phyloP scores from a whole-genome alignment of 2,888 invertebrate species.

The Scaptodrosophila latifasciaeformis region DNA sequence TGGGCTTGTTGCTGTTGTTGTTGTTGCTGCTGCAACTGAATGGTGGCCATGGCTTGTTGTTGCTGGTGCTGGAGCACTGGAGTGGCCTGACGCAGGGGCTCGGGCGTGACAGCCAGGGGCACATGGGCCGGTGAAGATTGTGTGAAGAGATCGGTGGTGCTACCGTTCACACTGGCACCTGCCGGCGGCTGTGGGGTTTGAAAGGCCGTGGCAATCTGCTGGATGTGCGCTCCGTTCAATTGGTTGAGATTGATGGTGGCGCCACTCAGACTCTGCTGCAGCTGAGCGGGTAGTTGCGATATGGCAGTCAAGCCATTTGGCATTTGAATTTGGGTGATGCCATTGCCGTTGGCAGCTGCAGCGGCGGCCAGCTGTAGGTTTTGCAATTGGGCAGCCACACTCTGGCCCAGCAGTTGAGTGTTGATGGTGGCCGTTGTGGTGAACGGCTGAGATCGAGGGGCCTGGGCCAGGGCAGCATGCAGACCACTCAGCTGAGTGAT shows the following conservation, averaged over 20 bases:
- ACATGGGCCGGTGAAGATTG: slow-evolving; percentile 69
- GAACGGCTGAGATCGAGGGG: slow-evolving; percentile 74
- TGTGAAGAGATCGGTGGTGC: slow-evolving; percentile 49
- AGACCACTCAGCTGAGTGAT: slow-evolving; percentile 72
- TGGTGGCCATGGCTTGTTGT: slow-evolving; percentile 61
- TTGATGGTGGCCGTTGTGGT: slow-evolving; percentile 72
- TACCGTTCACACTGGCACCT: slow-evolving; percentile 19
- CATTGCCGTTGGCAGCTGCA: slow-evolving; percentile 69
- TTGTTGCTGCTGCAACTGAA: slow-evolving; percentile 65
- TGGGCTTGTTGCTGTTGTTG: slow-evolving; percentile 63
- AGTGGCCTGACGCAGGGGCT: slow-evolving; percentile 71
- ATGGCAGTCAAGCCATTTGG: slow-evolving; percentile 74
- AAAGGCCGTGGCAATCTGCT: slow-evolving; percentile 73
- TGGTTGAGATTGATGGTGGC: slow-evolving; percentile 74
- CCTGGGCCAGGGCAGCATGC: slow-evolving; percentile 70
- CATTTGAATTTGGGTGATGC: slow-evolving; percentile 75
- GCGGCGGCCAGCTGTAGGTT: slow-evolving; percentile 73
- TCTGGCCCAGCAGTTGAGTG: slow-evolving; percentile 73
- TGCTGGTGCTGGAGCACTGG: slow-evolving; percentile 59
- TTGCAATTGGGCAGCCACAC: slow-evolving; percentile 73
- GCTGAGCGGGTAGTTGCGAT: slow-evolving; percentile 73
- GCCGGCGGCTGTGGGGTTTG: slow-evolving; percentile 70
- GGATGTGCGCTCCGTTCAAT: slow-evolving; percentile 72
- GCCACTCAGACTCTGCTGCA: slow-evolving; percentile 72
- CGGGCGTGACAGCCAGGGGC: slow-evolving; percentile 68